Evolutionary conservation across 2,888 invertebrate species (phyloP).

Genomic region (Unio delphinus): DNA sequence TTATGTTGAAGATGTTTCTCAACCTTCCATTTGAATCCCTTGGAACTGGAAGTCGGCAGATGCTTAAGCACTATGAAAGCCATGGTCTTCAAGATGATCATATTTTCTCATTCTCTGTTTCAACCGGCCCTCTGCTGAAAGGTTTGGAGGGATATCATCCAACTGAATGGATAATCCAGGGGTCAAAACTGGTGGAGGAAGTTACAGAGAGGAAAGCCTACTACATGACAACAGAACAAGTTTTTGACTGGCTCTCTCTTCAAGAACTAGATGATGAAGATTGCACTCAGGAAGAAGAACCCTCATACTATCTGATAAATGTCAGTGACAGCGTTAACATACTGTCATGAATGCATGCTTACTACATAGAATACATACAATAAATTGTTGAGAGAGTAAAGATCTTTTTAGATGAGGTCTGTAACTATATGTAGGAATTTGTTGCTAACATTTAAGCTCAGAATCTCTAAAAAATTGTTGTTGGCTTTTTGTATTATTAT

Average conservation of each 20-base stretch:
- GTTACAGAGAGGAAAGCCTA: slow-evolving; percentile 29
- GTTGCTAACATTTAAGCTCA: no score
- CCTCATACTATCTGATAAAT: slow-evolving; percentile 26
- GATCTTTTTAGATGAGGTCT: no score
- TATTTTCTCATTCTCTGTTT: slow-evolving; percentile 45
- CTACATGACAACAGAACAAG: slow-evolving; percentile 35
- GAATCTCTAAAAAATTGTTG: no score
- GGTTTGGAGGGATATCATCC: slow-evolving; percentile 37
- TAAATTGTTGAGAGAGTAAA: no score
- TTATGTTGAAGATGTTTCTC: slow-evolving; percentile 51
- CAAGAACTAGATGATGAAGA: slow-evolving; percentile 2
- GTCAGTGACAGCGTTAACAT: slow-evolving; percentile 25
- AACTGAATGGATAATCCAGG: slow-evolving; percentile 40
- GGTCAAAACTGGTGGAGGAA: slow-evolving; percentile 25
- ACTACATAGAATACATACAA: no score
- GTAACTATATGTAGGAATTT: no score
- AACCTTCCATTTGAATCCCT: slow-evolving; percentile 45
- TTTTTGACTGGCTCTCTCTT: slow-evolving; percentile 35
- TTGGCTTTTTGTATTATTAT: no score
- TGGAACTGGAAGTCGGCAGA: slow-evolving; percentile 38
- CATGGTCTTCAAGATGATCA: slow-evolving; percentile 27
- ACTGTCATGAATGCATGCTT: slow-evolving; percentile 1
- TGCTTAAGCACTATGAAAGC: slow-evolving; percentile 49
- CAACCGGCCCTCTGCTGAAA: slow-evolving; percentile 31
- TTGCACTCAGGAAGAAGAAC: slow-evolving; percentile 12